Base-by-base conservation (phyloP, 2,113 vertebrate genomes). In the Nothoprocta perdicaria region DNA sequence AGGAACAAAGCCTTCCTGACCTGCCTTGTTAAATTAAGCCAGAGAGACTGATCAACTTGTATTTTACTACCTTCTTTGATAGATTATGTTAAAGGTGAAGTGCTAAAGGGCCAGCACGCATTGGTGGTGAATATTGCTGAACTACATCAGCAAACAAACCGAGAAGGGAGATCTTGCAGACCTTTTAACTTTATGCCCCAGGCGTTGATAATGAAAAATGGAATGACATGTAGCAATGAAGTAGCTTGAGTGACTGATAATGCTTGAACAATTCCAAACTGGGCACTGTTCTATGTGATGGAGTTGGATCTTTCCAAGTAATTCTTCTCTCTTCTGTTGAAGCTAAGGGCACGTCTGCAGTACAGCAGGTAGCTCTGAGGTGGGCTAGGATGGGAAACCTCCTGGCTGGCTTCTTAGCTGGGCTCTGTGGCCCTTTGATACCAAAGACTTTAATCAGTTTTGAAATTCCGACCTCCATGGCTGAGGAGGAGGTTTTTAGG, bases 11-110 rank as follows among this genome's bases (percentile, higher is more conserved):
- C 89, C 90, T 86, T 91, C 90, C 89, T 82, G 94, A 96, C 93
- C 93, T 92, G 89, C 72, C 79, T 85, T 93, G 94, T 95, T 96
- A 94, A 97, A 97, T 97, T 95, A 95, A 97, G 96, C 87, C 69
- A 73, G 90, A 93, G 89, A 95, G 86, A 92, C 82, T 46, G 89
- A 95, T 95, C 95, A 93, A 89, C 91, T 73, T 96, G 89, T 41
- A 45, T 95, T 96, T 95, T 95, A 72, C 58, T 94, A 62, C 60
- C 26, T 94, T 90, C 89, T 96, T 94, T 95, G 95, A 95, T 94
- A 96, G 95, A 96, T 96, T 94, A 93, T 75, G 88, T 78, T 86
- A 91, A 95, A 97, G 94, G 94, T 89, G 79, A 97, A 84, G 75
- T 74, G 76, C 81, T 91, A 94, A 96, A 86, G 79, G 87, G 83